phyloP scores from a whole-genome alignment of 2,888 invertebrate species.

The Fragum sueziense region DNA sequence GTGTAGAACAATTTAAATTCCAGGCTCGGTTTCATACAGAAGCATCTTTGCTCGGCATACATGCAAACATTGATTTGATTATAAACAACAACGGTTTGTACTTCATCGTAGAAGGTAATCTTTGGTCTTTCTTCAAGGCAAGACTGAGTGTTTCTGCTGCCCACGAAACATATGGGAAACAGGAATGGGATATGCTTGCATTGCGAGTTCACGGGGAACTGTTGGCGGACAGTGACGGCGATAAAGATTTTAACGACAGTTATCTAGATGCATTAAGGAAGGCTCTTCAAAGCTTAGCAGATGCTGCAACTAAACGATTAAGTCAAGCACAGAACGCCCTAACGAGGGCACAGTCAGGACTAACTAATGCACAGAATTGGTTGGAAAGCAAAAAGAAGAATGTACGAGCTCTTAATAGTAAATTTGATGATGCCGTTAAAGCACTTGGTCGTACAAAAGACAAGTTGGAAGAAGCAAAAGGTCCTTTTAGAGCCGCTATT shows the following conservation, averaged over 20 bases:
- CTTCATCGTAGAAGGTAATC: constrained; percentile 39
- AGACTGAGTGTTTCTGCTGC: constrained; percentile 39
- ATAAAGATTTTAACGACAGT: constrained; percentile 49
- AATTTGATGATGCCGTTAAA: constrained; percentile 49
- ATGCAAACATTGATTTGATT: constrained; percentile 28
- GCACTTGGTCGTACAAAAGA: constrained; percentile 48
- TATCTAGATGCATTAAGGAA: constrained; percentile 50
- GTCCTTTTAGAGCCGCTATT: constrained; percentile 51
- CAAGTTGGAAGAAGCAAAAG: constrained; percentile 56
- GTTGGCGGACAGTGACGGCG: constrained; percentile 34
- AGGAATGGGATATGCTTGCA: constrained; percentile 40
- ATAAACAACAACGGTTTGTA: constrained; percentile 26
- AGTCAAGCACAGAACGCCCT: constrained; percentile 42
- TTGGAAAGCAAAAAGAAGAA: constrained; percentile 48
- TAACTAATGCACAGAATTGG: constrained; percentile 54
- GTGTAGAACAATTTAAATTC: constrained; percentile 2
- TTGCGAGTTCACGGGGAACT: constrained; percentile 43
- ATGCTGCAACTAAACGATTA: constrained; percentile 48
- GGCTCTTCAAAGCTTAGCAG: constrained; percentile 27
- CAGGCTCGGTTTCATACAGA: constrained; percentile 5
- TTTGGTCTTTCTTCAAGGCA: constrained; percentile 49
- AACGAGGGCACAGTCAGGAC: constrained; percentile 23
- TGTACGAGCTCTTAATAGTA: constrained; percentile 36
- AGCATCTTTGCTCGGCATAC: constrained; percentile 33
- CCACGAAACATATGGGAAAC: no score